Conservation (phyloP, 2,888 invertebrate species). For the Frankliniella fusca region DNA sequence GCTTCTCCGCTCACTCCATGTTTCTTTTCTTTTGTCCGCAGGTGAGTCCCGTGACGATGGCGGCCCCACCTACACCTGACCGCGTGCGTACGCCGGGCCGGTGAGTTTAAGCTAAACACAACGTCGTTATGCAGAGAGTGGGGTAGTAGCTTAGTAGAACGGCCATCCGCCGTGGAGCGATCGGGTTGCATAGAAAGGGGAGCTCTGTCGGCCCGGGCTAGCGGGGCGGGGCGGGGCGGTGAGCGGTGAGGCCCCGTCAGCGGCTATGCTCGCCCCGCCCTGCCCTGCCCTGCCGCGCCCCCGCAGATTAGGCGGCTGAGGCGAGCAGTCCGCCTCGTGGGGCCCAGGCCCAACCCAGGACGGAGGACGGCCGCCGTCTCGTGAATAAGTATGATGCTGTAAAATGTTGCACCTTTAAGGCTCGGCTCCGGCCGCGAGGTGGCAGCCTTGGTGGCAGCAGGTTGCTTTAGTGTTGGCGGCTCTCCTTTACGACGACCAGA, state of each 20-base stretch:
- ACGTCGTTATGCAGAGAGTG: neutral
- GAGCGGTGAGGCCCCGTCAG: too few relatives aligned
- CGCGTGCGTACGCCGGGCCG: neutral
- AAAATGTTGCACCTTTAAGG: slow-evolving; percentile 21
- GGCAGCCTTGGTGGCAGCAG: neutral
- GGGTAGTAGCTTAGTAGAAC: neutral
- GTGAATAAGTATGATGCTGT: slow-evolving; percentile 16
- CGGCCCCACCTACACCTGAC: too few relatives aligned
- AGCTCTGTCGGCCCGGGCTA: neutral
- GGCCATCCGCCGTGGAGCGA: neutral
- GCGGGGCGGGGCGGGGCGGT: too few relatives aligned
- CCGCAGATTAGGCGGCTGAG: neutral
- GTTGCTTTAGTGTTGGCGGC: neutral
- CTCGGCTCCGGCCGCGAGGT: neutral
- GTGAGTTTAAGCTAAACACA: neutral
- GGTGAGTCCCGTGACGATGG: too few relatives aligned
- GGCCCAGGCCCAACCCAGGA: too few relatives aligned
- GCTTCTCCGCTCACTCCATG: too few relatives aligned
- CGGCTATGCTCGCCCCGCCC: neutral
- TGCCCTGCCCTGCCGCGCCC: too few relatives aligned
- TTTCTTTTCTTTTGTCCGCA: too few relatives aligned
- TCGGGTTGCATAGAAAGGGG: neutral
- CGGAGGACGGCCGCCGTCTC: neutral
- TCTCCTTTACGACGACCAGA: too few relatives aligned
- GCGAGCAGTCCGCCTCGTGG: neutral